Base-by-base conservation (phyloP, 2,888 invertebrate species). In the Eupsilia transversa region DNA sequence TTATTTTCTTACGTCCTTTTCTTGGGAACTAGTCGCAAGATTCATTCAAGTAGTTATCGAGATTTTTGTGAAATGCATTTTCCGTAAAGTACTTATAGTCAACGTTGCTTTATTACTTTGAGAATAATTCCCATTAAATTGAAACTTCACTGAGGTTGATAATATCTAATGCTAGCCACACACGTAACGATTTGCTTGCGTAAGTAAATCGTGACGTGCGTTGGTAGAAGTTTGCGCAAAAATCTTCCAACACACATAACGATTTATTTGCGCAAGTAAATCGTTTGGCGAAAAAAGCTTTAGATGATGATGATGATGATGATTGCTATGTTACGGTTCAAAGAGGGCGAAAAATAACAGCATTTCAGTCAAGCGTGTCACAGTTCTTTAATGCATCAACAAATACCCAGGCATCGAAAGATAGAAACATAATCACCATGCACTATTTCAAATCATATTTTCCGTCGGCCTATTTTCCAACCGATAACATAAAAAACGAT, bases 401-500 rank as follows among this genome's bases (percentile, higher is more conserved):
- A 64, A 52, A 68, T 17, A 17, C 10, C 10, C 10, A 68, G 14
- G 10, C 2, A 38, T 30, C 14, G 33, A 30, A 52, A 30, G 3
- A 59, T n/a, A 46, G 23, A 46, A 23, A 46, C 46, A 9, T 43
- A 17, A 43, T 7, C 7, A 46, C 5, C 7, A n/a, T n/a, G n/a
- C n/a, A 23, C 46, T 9, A 23, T 23, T 46, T 46, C n/a, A 43
- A 30, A 38, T 46, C 30, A 27, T 43, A 20, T 27, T 38, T 30
- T 17, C 27, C n/a, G 17, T 41, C 20, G 27, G 38, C 61, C 35
- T 52, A n/a, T 83, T 83, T 78, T 59, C 43, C 27, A 69, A 69
- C 70, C 79, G 33, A 79, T 79, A 78, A 54, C 79, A 79, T 79
- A 83, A 83, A 78, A 79, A 71, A 77, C 61, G 57, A 79, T 79